These are phyloP conservation scores for Dreissena polymorpha DNA, from an alignment of 1,140 invertebrate genomes.

Conservation along the genomic window DNA sequence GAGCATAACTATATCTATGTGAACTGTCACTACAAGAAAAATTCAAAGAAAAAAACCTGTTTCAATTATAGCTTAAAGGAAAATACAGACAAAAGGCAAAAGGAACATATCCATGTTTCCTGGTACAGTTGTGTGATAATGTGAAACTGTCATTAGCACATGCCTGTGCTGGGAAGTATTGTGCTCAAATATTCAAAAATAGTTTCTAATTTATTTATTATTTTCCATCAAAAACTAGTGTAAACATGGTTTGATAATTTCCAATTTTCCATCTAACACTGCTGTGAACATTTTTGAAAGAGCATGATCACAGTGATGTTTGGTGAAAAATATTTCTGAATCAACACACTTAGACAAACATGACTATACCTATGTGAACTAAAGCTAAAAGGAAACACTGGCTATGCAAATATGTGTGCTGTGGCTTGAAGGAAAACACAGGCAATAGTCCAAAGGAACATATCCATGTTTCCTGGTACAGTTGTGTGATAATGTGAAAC, in stretches of 20 bases:
- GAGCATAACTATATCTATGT: no score
- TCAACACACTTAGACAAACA: no score
- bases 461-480: no score
- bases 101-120: not conserved
- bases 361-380: no score
- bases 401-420: no score
- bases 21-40: no score
- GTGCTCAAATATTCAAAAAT: not conserved
- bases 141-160: not conserved
- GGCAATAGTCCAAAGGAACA: no score
- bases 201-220: not conserved
- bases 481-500: no score
- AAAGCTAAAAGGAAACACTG: no score
- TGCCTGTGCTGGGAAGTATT: conserved; percentile 7
- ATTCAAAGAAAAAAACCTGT: no score
- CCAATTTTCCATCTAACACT: not conserved
- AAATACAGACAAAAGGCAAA: no score
- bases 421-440: not conserved
- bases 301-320: conserved; percentile 5
- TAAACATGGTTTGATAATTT: not conserved
- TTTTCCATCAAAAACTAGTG: not conserved
- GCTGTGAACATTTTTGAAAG: not conserved
- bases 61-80: no score
- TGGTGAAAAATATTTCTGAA: not conserved
- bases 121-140: conserved; percentile 11